phyloP scores from a whole-genome alignment of 1,140 invertebrate genomes.

The Anagrus nilaparvatae region DNA sequence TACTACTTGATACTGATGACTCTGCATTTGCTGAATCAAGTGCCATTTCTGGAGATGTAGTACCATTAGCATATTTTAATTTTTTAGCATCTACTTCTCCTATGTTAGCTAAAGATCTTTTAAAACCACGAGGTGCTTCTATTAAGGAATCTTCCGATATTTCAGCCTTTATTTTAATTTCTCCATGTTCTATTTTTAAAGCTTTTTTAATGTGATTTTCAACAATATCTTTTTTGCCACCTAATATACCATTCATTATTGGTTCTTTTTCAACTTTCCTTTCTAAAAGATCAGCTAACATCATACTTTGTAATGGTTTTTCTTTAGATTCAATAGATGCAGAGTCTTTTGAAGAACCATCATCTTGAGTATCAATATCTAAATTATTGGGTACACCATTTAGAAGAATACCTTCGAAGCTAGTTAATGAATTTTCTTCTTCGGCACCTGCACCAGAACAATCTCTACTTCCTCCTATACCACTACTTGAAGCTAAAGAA shows the following conservation, averaged over 20 bases:
- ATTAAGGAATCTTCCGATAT: constrained; percentile 34
- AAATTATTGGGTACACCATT: constrained; percentile 47
- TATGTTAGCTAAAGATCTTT: no score
- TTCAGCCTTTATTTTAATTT: constrained; percentile 30
- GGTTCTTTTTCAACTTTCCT: constrained; percentile 51
- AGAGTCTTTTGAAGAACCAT: constrained; percentile 48
- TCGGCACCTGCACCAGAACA: constrained; percentile 39
- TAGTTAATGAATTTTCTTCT: constrained; percentile 52
- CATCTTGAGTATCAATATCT: constrained; percentile 45
- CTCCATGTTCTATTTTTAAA: constrained; percentile 35
- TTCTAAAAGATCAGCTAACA: constrained; percentile 60
- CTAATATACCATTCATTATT: constrained; percentile 48
- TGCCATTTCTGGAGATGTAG: constrained; percentile 32
- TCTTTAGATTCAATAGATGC: constrained; percentile 33
- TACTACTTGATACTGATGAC: constrained; percentile 35
- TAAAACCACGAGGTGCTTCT: constrained; percentile 30
- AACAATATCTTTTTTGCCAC: constrained; percentile 48
- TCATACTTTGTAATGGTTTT: constrained; percentile 42
- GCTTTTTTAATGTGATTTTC: constrained; percentile 52
- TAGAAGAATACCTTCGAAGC: constrained; percentile 51
- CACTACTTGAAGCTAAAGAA: constrained; percentile 46
- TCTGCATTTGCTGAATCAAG: constrained; percentile 38
- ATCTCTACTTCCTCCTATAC: constrained; percentile 41
- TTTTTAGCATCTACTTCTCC: constrained; percentile 37
- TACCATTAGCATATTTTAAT: constrained; percentile 43